These are phyloP conservation scores for Erebia aethiops DNA, from an alignment of 2,888 invertebrate genomes.

Conservation along the genomic window DNA sequence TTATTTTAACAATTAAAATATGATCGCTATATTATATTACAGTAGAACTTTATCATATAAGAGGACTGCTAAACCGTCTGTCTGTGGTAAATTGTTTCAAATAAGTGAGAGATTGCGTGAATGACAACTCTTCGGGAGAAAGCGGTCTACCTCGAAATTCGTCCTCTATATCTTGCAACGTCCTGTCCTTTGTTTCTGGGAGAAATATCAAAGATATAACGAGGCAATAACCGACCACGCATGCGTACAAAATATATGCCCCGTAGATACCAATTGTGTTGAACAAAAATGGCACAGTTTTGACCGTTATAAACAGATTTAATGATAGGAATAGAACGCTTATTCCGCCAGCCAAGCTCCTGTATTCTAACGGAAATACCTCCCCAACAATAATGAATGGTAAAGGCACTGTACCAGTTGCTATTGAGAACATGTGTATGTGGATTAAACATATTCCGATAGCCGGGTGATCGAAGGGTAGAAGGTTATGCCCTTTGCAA, in stretches of 20 bases:
- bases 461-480: conserved; percentile 53
- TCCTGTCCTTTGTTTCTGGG: conserved; percentile 71
- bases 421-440: conserved; percentile 77
- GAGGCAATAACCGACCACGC: conserved; percentile 57
- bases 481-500: conserved; percentile 47
- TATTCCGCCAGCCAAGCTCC: conserved; percentile 80
- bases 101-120: conserved; percentile 51
- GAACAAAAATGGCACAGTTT: conserved; percentile 60
- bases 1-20: too few species aligned
- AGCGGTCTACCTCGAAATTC: conserved; percentile 63
- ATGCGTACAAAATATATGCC: conserved; percentile 56
- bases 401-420: conserved; percentile 83
- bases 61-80: conserved; percentile 52
- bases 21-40: too few species aligned
- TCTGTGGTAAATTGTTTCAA: conserved; percentile 47
- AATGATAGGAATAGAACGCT: conserved; percentile 61
- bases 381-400: conserved; percentile 88
- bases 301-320: conserved; percentile 61
- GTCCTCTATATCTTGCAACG: conserved; percentile 70
- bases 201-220: conserved; percentile 55
- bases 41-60: conserved; percentile 35
- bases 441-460: conserved; percentile 60
- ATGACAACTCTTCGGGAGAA: conserved; percentile 52
- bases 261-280: conserved; percentile 56
- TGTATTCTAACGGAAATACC: conserved; percentile 83